Conservation (phyloP, 2,888 invertebrate species). For the Apomyelois bistriatella region DNA sequence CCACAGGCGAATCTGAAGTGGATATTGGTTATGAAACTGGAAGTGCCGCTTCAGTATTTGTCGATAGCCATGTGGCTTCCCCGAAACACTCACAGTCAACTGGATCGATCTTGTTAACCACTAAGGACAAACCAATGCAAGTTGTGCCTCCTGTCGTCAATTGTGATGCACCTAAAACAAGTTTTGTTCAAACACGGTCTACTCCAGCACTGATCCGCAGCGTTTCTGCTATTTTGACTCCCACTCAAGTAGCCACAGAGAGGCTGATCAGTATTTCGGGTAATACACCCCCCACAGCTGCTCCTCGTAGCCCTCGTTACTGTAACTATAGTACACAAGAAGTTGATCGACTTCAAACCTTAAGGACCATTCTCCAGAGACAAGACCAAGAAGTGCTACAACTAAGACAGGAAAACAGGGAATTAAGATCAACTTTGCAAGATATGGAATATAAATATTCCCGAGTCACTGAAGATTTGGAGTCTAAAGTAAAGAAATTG, state of each 20-base stretch:
- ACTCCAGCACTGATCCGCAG: conserved; percentile 63
- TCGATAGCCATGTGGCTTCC: conserved; percentile 42
- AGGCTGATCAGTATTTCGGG: conserved; percentile 63
- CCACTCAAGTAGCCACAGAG: conserved; percentile 62
- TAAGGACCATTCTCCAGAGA: conserved; percentile 58
- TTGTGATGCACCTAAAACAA: conserved; percentile 39
- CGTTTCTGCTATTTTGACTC: conserved; percentile 65
- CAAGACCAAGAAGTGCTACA: conserved; percentile 63
- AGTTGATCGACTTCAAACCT: conserved; percentile 53
- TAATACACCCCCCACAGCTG: conserved; percentile 59
- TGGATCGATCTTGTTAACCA: conserved; percentile 38
- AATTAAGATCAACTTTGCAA: conserved; percentile 55
- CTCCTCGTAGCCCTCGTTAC: conserved; percentile 54
- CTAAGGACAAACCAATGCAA: conserved; percentile 65
- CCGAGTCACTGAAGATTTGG: conserved; percentile 50
- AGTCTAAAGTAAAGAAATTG: conserved; percentile 54
- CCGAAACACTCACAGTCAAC: conserved; percentile 51
- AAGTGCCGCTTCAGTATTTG: conserved; percentile 53
- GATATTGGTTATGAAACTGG: conserved; percentile 71
- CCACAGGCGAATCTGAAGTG: conserved; percentile 46
- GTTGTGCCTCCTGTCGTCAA: conserved; percentile 65
- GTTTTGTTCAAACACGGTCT: conserved; percentile 30
- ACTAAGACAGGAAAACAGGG: conserved; percentile 60
- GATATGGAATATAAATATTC: conserved; percentile 51
- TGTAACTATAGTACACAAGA: conserved; percentile 42